Conservation (phyloP, 2,888 invertebrate genomes). For the Ophion ventricosus region DNA sequence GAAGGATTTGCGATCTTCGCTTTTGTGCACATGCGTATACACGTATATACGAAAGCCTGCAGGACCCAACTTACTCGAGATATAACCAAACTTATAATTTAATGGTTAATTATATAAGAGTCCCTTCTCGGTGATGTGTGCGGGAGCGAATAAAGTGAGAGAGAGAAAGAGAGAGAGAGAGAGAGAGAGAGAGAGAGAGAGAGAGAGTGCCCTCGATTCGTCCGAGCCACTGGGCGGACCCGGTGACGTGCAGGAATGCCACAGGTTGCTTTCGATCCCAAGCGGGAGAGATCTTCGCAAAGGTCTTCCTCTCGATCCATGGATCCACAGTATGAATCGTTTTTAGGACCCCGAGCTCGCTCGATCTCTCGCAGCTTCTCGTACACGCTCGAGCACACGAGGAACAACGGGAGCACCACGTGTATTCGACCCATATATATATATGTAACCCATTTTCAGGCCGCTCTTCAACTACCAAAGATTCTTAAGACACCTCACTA, state of each 20-base stretch:
- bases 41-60: constrained; percentile 25
- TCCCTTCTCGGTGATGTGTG: constrained; percentile 70
- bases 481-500: constrained; percentile 54
- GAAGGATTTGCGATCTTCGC: constrained; percentile 33
- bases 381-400: constrained; percentile 29
- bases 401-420: constrained; percentile 56
- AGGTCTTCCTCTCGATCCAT: constrained; percentile 43
- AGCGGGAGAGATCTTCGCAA: constrained; percentile 36
- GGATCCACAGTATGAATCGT: constrained; percentile 41
- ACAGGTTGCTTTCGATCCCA: constrained; percentile 60
- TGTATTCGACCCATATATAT: constrained; percentile 16
- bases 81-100: constrained; percentile 83
- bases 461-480: constrained; percentile 45
- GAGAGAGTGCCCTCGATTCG: constrained; percentile 75
- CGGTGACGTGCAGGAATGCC: constrained; percentile 81
- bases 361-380: constrained; percentile 51
- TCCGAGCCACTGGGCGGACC: constrained; percentile 83
- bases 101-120: constrained; percentile 83
- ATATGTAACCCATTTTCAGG: constrained; percentile 61
- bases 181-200: constrained; percentile 70
- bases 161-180: constrained; percentile 56
- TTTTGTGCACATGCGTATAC: constrained; percentile 10
- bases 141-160: constrained; percentile 68
- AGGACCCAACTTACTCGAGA: constrained; percentile 73
- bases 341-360: constrained; percentile 54